Base-by-base conservation (phyloP, 2,113 vertebrate genomes). In the Alligator mississippiensis region DNA sequence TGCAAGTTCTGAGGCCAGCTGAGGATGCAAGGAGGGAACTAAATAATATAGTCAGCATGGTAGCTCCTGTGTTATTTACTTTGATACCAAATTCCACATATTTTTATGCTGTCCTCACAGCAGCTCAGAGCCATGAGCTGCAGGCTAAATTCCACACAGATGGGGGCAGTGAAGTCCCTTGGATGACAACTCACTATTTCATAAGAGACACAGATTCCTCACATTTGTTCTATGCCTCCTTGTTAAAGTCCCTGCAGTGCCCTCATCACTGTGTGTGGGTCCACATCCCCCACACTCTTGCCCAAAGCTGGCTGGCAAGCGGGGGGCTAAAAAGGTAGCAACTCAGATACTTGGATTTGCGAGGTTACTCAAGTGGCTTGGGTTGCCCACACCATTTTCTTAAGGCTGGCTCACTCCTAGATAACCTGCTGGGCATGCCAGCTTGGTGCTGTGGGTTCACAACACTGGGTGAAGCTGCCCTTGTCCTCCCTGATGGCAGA, bases 81-180 rank as follows among this genome's bases (percentile, higher is more conserved):
- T 92, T 13, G 27, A 21, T 74, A n/a, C 60, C 54, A 75, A 93
- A 96, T 96, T 85, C 91, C 91, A 83, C 27, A 77, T 93, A 68
- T 6, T 30, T 89, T 93, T 11, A 1, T n/a, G 62, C 14, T 80
- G 62, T 82, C 85, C 61, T 28, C n/a, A 4, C 13, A 59, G 89
- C 74, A 88, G 81, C 81, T 79, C 74, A 6, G 70, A 80, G 57
- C 55, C n/a, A 5, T 0, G 0, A 90, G 79, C 82, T 92, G 91
- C 82, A 82, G 34, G 89, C 4, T 0, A 91, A 80, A 82, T 78
- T 95, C 3, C 89, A 92, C 82, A 91, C 91, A 84, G 82, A 93
- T 91, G 91, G 95, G 93, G 92, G 94, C 94, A 94, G 96, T 90
- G 93, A 92, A 96, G 87, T 81, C 30, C 87, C 90, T 90, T 85